A percentile compares a stretch with the other conserved stretches of the same genome.
phyloP scores from a whole-genome alignment of 2,888 invertebrate species.

The Pyrgus malvae region DNA sequence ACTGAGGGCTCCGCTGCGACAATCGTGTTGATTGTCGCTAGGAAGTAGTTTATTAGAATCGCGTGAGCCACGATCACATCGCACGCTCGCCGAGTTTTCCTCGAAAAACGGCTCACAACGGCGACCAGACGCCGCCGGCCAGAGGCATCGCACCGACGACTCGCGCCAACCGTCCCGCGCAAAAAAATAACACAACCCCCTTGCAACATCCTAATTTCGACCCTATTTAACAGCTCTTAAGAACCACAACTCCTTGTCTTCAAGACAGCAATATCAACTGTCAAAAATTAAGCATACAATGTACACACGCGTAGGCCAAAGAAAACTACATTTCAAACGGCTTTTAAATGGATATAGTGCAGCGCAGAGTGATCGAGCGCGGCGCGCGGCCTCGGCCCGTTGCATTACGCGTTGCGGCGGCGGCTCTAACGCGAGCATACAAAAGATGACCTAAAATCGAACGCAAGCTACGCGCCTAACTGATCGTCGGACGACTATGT shows the following conservation, averaged over 20 bases:
- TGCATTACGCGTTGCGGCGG: constrained; percentile 76
- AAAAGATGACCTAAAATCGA: constrained; percentile 81
- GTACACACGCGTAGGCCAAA: constrained; percentile 74
- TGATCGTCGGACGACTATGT: constrained; percentile 54
- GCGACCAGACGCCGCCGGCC: constrained; percentile 50
- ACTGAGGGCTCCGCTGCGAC: constrained; percentile 1
- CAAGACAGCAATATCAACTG: constrained; percentile 75
- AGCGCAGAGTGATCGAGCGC: constrained; percentile 63
- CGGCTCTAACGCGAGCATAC: constrained; percentile 71
- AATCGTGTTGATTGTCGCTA: constrained; percentile 15
- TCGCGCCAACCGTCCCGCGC: constrained; percentile 66
- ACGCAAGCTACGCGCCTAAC: constrained; percentile 64
- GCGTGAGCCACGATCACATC: constrained; percentile 43
- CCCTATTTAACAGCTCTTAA: constrained; percentile 56
- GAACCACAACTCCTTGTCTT: constrained; percentile 62
- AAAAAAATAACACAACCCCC: constrained; percentile 70
- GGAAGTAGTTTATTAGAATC: constrained; percentile 30
- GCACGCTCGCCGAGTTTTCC: constrained; percentile 62
- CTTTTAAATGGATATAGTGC: constrained; percentile 73
- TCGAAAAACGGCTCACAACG: constrained; percentile 62
- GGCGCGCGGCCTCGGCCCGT: constrained; percentile 76
- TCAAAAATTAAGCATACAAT: constrained; percentile 81
- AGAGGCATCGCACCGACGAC: constrained; percentile 58
- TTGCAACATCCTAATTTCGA: constrained; percentile 58
- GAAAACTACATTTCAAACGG: constrained; percentile 72